Evolutionary conservation across 2,113 vertebrate genomes (phyloP).

Genomic region (Ancistrus triradiatus): DNA sequence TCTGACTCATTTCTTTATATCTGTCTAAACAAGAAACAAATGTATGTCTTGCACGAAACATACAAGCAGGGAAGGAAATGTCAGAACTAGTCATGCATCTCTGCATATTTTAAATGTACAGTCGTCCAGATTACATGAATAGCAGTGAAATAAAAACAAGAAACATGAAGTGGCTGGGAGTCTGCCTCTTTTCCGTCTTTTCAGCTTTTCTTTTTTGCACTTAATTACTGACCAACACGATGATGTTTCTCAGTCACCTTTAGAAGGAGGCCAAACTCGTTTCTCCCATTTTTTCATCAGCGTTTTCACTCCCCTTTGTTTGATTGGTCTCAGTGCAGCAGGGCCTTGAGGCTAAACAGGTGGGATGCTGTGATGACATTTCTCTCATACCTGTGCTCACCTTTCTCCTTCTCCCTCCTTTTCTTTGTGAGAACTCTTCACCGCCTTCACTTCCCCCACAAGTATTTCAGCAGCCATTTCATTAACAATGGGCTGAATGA

Average conservation of each 20-base stretch:
- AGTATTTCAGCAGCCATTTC: conserved; percentile 44
- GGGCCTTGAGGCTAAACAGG: conserved; percentile 60
- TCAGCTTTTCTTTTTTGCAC: background rate
- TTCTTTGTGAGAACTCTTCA: conserved; percentile 22
- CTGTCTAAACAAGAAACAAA: too few relatives aligned
- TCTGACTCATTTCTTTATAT: too few relatives aligned
- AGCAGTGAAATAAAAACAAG: background rate
- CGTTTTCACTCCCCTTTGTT: conserved; percentile 27
- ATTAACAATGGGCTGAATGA: conserved; percentile 50
- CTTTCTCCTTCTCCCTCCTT: conserved; percentile 26
- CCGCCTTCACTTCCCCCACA: conserved; percentile 24
- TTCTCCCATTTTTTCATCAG: conserved; percentile 37
- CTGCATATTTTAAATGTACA: background rate
- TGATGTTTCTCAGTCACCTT: conserved; percentile 42
- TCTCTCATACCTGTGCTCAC: conserved; percentile 59
- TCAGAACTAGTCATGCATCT: background rate
- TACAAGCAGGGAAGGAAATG: background rate
- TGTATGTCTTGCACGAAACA: background rate
- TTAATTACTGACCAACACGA: conserved; percentile 39
- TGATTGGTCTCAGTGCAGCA: conserved; percentile 37
- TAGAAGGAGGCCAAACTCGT: conserved; percentile 40
- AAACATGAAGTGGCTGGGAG: background rate
- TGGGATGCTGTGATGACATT: conserved; percentile 58
- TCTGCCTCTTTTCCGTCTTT: background rate
- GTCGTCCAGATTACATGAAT: background rate